phyloP scores from a whole-genome alignment of 2,888 invertebrate genomes.

The Strigamia maritima region DNA sequence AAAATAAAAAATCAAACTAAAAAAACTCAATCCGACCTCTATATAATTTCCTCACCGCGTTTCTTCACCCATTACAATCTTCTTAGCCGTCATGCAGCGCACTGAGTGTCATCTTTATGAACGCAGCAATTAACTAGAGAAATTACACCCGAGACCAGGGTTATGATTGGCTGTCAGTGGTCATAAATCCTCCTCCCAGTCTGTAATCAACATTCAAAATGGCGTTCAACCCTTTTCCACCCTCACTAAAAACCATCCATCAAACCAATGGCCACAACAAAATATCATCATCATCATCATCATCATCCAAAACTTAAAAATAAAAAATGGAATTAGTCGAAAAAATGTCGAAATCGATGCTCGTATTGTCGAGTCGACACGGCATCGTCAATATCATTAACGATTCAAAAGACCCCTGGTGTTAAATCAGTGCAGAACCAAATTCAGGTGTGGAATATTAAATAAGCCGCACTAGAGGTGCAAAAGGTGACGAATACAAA shows the following conservation, averaged over 20 bases:
- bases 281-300: no score
- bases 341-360: not conserved
- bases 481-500: not conserved
- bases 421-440: not conserved
- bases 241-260: not conserved
- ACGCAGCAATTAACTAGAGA: not conserved
- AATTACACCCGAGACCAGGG: not conserved
- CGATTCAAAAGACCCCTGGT: not conserved
- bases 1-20: not conserved
- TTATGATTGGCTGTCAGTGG: slow-evolving; percentile 10
- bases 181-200: not conserved
- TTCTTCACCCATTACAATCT: slow-evolving; percentile 1
- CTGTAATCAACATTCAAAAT: no score
- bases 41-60: slow-evolving; percentile 13
- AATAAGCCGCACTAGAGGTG: not conserved
- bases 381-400: not conserved
- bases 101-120: not conserved
- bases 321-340: not conserved
- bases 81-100: not conserved
- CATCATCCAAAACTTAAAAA: no score
- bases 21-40: not conserved
- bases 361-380: not conserved
- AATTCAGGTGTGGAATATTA: not conserved
- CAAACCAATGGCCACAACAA: not conserved
- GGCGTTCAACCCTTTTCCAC: no score